Percentiles rank a stretch among this genome's conserved stretches.
These are phyloP conservation scores for Pachymerium ferrugineum DNA, from an alignment of 2,888 invertebrate genomes.

Conservation along the genomic window DNA sequence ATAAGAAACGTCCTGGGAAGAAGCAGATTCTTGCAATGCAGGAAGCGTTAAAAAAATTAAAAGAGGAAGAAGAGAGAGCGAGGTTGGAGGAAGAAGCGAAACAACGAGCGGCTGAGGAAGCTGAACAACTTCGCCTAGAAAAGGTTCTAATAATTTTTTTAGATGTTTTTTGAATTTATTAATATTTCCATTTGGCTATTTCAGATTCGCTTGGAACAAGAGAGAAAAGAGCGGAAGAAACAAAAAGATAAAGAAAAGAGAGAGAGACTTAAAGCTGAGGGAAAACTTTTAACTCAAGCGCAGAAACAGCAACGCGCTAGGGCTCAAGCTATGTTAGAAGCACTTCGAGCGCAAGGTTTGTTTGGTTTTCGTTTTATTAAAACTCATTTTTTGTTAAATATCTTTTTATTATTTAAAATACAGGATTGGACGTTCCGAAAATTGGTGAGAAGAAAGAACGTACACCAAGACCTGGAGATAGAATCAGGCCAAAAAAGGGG, in stretches of 20 bases:
- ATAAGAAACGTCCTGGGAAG: conserved; percentile 66
- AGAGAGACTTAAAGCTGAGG: conserved; percentile 51
- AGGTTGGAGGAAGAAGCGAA: conserved; percentile 60
- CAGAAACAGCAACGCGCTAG: conserved; percentile 55
- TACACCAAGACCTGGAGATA: conserved; percentile 59
- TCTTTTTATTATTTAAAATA: conserved; percentile 29
- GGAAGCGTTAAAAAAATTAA: conserved; percentile 51
- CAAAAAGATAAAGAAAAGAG: conserved; percentile 50
- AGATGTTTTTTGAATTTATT: conserved; percentile 29
- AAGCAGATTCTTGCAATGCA: conserved; percentile 84
- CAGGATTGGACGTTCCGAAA: conserved; percentile 65
- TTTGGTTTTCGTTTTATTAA: background rate
- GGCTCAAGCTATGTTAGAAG: conserved; percentile 81
- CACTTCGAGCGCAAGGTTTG: conserved; percentile 76
- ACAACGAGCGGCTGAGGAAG: conserved; percentile 41
- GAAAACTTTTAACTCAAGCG: conserved; percentile 51
- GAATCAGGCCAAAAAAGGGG: conserved; percentile 64
- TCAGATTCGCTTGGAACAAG: conserved; percentile 46
- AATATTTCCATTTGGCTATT: conserved; percentile 26
- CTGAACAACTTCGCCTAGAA: conserved; percentile 56
- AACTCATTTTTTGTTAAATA: conserved; percentile 27
- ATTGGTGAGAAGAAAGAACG: conserved; percentile 54
- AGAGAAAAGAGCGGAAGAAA: conserved; percentile 48
- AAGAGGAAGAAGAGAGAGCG: conserved; percentile 49
- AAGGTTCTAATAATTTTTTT: conserved; percentile 49